Evolutionary conservation across 2,888 invertebrate genomes (phyloP), one percentile per base, ranked within the genome.

Genomic region (Ptychoptera albimana): DNA sequence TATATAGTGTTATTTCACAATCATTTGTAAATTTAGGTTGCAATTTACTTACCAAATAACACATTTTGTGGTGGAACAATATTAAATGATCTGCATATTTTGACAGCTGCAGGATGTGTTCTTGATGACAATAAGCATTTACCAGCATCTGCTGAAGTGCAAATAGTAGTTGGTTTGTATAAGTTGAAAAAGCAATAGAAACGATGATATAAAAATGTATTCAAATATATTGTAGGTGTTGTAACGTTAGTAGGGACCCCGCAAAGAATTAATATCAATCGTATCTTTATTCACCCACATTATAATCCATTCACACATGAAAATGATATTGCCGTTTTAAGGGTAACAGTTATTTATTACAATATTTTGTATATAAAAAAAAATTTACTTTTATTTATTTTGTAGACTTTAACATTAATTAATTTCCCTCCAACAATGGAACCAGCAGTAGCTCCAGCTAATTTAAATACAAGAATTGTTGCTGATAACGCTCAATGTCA

Each of bases 281-380:
- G 48, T 10, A 44, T 50, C 13, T 49, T 45, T 40, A 42, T 42
- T 7, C 46, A 50, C 39, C 45, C 42, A 10, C 14, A 42, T 14
- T 49, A 13, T 34, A 46, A 46, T 45, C 46, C 48, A 12, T 47
- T 39, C 10, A 45, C 48, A 9, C 30, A 36, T 13, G 44, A 48
- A 14, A 49, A 50, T 31, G 48, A 50, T 45, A 42, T 50, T 14
- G 50, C 47, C 14, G 46, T 50, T n/a, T 13, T 50, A 7, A 29
- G 46, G 32, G 49, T 46, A 43, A 41, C 42, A 35, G 10, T 29
- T 35, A 31, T 13, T 37, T 23, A 42, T 40, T 36, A 44, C 13
- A 6, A 37, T 9, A 15, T 29, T 31, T n/a, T 31, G 38, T n/a
- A 23, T 12, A 11, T 35, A 43, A 43, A 32, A 7, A 15, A 38